Base-by-base conservation (phyloP, 1,140 invertebrate genomes). In the Drosophila mojavensis region DNA sequence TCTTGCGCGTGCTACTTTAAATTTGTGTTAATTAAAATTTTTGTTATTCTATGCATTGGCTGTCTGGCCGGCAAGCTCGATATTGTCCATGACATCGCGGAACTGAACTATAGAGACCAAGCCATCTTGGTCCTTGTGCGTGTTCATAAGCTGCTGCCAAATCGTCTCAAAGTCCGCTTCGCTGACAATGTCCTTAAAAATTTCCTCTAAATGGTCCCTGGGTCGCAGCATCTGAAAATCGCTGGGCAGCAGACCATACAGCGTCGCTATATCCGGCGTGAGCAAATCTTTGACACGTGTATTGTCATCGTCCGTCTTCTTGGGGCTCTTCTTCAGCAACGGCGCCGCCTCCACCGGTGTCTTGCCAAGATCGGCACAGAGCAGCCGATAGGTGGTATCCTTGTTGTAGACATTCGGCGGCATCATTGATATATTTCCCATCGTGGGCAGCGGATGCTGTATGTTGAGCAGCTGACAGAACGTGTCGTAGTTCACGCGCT, bases 311-410 rank as follows among this genome's bases (percentile, higher is more conserved):
- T 75, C 76, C 0, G 54, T 9, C 5, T 68, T 15, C 2, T 63
- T 45, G 0, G 36, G 24, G 15, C 15, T 20, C 15, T 15, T 0
- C 39, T 55, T 48, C 0, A 13, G 43, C 15, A n/a, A 5, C 0
- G 26, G 9, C 3, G 17, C 10, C 6, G 26, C 58, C n/a, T 63
- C 28, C 0, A n/a, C 43, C 13, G 58, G 56, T 20, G 66, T 20
- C 47, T 79, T 91, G 0, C 59, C 13, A 0, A 59, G 68, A 71
- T 91, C 89, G 6, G 59, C 26, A 39, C 89, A 91, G 15, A 91
- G 58, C 7, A 79, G 13, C 0, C 81, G 73, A 64, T 91, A 91
- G 7, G 77, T 85, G 3, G 89, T 91, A 6, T 83, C 64, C 64
- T 86, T 75, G 4, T 62, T 69, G 9, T 73, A 60, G 1, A 50